Base-by-base conservation (phyloP, 92 coral and sea anemone genomes). In the Bergia puertoricense region DNA sequence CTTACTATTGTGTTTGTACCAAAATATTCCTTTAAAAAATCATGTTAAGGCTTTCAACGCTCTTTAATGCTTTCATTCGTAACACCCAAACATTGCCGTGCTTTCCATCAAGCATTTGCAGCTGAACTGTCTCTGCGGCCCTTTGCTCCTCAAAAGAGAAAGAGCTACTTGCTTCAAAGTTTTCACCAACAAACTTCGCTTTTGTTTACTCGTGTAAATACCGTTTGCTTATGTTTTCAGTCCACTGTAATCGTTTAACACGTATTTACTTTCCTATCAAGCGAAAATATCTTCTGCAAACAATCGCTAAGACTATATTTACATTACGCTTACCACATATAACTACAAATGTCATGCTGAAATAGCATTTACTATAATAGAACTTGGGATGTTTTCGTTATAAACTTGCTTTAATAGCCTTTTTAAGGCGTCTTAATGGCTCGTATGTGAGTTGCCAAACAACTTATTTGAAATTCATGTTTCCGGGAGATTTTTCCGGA, bases 351-450 rank as follows among this genome's bases (percentile, higher is more conserved):
- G 90, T 77, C 79, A 62, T 77, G 88, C 88, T 90, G 81, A 90
- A 92, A 93, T 89, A 85, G 85, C 88, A 85, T 79, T 90, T 86
- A 90, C 90, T 93, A 88, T 91, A 92, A 88, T 86, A 93, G 77
- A 82, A 89, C 91, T 88, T 95, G 95, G 91, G 94, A 91, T 95
- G 98, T 95, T 95, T 94, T 95, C 91, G 96, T 91, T 95, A 87
- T 92, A 91, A 93, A 91, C 96, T 85, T 85, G 92, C 91, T 89
- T 95, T 89, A 95, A 95, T 95, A 92, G 89, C 95, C 94, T 88
- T 93, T 93, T 93, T 93, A 91, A 89, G 84, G 93, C 89, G 84
- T 88, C 89, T 90, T 92, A 95, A 95, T 93, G 94, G 95, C 91
- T 84, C 91, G 69, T 71, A 68, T 84, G 77, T 78, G 69, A 82